Evolutionary conservation across 2,113 vertebrate genomes (phyloP).

Genomic region (Campylomormyrus numenius): DNA sequence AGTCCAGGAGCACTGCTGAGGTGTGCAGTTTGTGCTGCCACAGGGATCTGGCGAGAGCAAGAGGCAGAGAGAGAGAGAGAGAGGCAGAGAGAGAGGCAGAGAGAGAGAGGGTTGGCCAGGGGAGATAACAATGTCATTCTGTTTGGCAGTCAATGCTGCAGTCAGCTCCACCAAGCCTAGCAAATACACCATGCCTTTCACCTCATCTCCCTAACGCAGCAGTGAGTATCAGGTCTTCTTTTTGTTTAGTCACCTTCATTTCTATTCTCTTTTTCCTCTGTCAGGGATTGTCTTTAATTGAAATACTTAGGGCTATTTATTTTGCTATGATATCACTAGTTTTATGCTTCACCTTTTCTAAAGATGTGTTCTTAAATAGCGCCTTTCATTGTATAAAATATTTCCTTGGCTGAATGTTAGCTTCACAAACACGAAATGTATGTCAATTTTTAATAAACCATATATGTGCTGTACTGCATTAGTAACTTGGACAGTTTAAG

Average conservation of each 20-base stretch:
- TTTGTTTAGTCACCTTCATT: slow-evolving; percentile 18
- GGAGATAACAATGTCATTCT: slow-evolving; percentile 80
- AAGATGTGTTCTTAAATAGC: slow-evolving; percentile 26
- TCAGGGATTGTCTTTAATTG: neutral
- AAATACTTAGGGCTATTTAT: slow-evolving; percentile 10
- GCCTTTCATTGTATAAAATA: slow-evolving; percentile 38
- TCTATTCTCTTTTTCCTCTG: neutral
- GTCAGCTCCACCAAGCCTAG: slow-evolving; percentile 65
- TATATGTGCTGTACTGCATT: neutral
- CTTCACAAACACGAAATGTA: slow-evolving; percentile 25
- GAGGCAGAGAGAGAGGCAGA: neutral
- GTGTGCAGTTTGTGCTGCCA: slow-evolving; percentile 77
- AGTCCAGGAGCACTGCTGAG: slow-evolving; percentile 77
- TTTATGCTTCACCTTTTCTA: slow-evolving; percentile 10
- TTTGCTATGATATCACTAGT: slow-evolving; percentile 19
- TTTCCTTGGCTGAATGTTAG: slow-evolving; percentile 35
- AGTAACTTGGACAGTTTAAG: neutral
- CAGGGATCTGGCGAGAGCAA: slow-evolving; percentile 43
- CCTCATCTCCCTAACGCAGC: slow-evolving; percentile 31
- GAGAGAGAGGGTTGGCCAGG: slow-evolving; percentile 33
- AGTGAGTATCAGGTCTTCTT: slow-evolving; percentile 62
- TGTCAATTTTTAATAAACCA: neutral
- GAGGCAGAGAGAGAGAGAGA: neutral
- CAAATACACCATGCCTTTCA: slow-evolving; percentile 44
- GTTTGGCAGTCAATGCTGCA: slow-evolving; percentile 73